Evolutionary conservation across 2,113 vertebrate genomes (phyloP).

Genomic region (Panurus biarmicus): DNA sequence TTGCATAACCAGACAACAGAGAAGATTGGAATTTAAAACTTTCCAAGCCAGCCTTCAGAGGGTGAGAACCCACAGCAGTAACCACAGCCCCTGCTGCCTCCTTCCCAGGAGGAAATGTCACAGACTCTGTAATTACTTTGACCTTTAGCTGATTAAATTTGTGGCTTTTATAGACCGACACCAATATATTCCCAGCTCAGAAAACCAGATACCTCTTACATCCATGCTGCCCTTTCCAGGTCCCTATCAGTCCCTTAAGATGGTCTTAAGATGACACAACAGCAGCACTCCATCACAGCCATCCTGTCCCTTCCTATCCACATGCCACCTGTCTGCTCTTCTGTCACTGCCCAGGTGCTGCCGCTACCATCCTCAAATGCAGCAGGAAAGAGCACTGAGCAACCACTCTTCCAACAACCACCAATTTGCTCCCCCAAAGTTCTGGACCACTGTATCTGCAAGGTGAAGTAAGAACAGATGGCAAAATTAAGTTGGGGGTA

Average conservation of each 20-base stretch:
- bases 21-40: background rate
- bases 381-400: background rate
- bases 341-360: background rate
- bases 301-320: background rate
- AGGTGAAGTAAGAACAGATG: background rate
- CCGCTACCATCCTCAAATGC: background rate
- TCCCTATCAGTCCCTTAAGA: background rate
- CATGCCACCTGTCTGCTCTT: background rate
- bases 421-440: background rate
- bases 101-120: background rate
- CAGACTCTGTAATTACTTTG: background rate
- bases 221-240: background rate
- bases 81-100: background rate
- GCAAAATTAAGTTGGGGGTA: background rate
- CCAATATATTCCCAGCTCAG: background rate
- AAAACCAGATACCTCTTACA: background rate
- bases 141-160: slow-evolving; percentile 1
- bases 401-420: background rate
- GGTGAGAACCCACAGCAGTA: background rate
- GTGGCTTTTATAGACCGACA: background rate
- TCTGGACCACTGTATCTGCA: background rate
- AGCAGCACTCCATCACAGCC: background rate
- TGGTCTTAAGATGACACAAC: background rate
- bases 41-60: background rate
- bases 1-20: background rate